phyloP scores from a whole-genome alignment of 2,888 invertebrate genomes.

The Drosophila koepferae region DNA sequence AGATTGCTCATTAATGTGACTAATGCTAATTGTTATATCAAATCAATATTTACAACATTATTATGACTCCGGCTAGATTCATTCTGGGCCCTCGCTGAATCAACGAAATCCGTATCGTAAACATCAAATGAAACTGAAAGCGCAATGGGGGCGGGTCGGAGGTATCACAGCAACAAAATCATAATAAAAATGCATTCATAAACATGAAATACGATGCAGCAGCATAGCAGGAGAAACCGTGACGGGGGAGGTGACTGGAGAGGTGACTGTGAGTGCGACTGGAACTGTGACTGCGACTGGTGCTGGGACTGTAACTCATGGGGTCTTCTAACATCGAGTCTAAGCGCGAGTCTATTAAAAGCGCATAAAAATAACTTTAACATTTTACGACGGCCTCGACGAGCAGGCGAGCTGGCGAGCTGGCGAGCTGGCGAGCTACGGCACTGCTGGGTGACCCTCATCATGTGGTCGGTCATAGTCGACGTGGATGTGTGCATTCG shows the following conservation, averaged over 20 bases:
- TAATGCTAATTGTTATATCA: slow-evolving; percentile 49
- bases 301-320: neutral
- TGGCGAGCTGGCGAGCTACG: neutral
- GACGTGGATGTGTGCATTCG: slow-evolving; percentile 40
- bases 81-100: neutral
- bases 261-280: neutral
- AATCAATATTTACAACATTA: slow-evolving; percentile 75
- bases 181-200: slow-evolving; percentile 81
- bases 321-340: slow-evolving; percentile 38
- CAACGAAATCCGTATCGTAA: slow-evolving; percentile 38
- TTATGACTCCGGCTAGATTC: slow-evolving; percentile 51
- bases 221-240: neutral
- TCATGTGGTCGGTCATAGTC: slow-evolving; percentile 62
- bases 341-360: slow-evolving; percentile 79
- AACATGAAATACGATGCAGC: slow-evolving; percentile 78
- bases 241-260: neutral
- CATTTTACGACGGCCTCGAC: slow-evolving; percentile 61
- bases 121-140: slow-evolving; percentile 55
- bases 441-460: slow-evolving; percentile 58
- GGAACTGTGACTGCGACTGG: neutral
- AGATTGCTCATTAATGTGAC: slow-evolving; percentile 39
- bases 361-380: slow-evolving; percentile 78
- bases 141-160: neutral
- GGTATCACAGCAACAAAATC: slow-evolving; percentile 25
- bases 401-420: neutral